Percentiles rank a stretch among this genome's conserved stretches.
These are phyloP conservation scores for Ceratina calcarata DNA, from an alignment of 1,140 invertebrate genomes.

Conservation along the genomic window DNA sequence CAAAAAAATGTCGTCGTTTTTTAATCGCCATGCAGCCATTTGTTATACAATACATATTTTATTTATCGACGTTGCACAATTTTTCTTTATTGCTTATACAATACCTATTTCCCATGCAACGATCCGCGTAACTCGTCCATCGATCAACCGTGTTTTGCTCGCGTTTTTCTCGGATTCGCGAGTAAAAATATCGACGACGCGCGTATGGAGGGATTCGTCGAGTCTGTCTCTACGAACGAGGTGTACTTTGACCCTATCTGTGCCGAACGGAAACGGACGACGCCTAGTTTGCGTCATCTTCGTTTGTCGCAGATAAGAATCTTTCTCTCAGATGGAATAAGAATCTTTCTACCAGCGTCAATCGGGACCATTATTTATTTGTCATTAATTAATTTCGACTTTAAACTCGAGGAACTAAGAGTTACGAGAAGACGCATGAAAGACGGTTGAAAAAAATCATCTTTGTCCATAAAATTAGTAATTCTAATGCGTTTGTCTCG, in stretches of 20 bases:
- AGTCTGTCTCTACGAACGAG: neutral
- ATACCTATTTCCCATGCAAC: neutral
- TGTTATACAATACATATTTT: no score
- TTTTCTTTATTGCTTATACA: neutral
- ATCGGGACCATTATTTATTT: neutral
- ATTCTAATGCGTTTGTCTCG: neutral
- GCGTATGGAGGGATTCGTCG: neutral
- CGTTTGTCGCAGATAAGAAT: neutral
- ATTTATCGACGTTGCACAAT: neutral
- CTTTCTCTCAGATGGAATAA: no score
- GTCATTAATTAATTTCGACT: no score
- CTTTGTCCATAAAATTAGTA: neutral
- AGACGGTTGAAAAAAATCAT: no score
- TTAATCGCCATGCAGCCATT: no score
- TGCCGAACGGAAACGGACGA: neutral
- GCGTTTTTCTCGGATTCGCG: neutral
- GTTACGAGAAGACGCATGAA: no score
- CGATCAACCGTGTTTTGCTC: slow-evolving; percentile 25
- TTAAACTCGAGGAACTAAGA: no score
- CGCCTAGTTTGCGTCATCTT: neutral
- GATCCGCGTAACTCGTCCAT: neutral
- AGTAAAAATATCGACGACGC: neutral
- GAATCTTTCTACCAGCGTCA: neutral
- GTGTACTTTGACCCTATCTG: slow-evolving; percentile 16
- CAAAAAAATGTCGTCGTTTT: no score